Conservation (phyloP, 2,113 vertebrate genomes). For the Austrofundulus limnaeus region DNA sequence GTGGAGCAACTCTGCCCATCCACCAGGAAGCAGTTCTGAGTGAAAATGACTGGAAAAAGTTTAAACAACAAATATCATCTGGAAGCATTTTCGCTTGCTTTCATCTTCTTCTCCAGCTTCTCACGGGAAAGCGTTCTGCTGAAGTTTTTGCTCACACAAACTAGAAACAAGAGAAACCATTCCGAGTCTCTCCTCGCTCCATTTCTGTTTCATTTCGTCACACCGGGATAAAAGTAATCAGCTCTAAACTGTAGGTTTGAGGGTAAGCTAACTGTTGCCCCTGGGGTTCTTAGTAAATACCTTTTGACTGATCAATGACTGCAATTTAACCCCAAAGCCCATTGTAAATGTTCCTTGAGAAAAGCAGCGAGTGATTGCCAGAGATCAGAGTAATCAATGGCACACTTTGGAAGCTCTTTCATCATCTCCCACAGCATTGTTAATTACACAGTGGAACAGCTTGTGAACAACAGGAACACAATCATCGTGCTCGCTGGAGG, state of each 20-base stretch:
- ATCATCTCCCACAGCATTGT: constrained; percentile 46
- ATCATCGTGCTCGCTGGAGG: constrained; percentile 46
- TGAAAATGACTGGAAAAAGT: background rate
- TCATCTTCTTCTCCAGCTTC: constrained; percentile 3
- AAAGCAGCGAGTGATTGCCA: constrained; percentile 26
- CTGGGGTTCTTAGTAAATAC: constrained; percentile 40
- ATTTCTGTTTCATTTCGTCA: constrained; percentile 32
- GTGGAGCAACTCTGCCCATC: background rate
- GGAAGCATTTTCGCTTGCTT: constrained; percentile 4
- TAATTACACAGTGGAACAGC: constrained; percentile 29
- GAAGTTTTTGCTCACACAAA: background rate
- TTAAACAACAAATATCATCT: background rate
- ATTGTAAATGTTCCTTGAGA: constrained; percentile 22
- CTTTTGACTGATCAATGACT: constrained; percentile 65
- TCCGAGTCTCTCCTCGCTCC: constrained; percentile 9
- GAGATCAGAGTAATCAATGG: constrained; percentile 68
- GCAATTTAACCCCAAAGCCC: constrained; percentile 60
- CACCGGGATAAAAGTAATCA: constrained; percentile 49
- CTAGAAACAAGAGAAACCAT: constrained; percentile 7
- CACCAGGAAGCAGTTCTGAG: background rate
- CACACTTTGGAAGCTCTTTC: constrained; percentile 36
- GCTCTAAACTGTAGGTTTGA: constrained; percentile 46
- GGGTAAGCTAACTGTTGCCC: constrained; percentile 32
- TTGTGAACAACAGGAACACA: constrained; percentile 44
- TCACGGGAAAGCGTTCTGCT: constrained; percentile 7